Evolutionary conservation across 2,113 vertebrate genomes (phyloP), one percentile per base, ranked within the genome.

Genomic region (Oncorhynchus gorbuscha): DNA sequence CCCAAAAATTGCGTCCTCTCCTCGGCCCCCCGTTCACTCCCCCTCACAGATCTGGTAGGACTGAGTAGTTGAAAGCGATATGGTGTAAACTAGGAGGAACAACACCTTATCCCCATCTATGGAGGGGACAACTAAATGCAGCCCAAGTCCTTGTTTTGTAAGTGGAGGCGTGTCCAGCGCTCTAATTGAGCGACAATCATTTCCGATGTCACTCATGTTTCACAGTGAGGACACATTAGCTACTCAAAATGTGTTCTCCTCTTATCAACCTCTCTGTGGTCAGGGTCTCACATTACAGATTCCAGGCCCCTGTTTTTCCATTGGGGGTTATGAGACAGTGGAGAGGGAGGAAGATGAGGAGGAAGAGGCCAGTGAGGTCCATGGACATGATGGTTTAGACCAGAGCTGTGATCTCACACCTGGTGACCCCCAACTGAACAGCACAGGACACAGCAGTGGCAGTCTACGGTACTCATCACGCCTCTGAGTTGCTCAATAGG

Each of bases 281-380:
- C 69, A 39, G 11, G 35, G 79, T 85, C 72, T 89, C 76, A 72
- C 81, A 28, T 92, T 89, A 79, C 89, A 93, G 91, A 86, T 77
- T 14, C 35, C 62, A 65, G 48, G 71, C 78, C 72, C 82, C 72
- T 61, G 35, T 75, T 80, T 84, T 74, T 81, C 77, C 51, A 69
- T 48, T 12, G 26, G 13, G 32, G 74, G 72, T 39, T 72, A 32
- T 78, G 51, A 86, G n/a, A 77, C 18, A 51, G 69, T 32, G 1
- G 22, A 39, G 64, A 61, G 68, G 71, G 78, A 80, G n/a, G 69
- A 73, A 9, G 28, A 28, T 3, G 20, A 74, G 5, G 70, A 79
- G 51, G 71, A 74, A 0, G 76, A 48, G 39, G 18, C 4, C 66
- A 51, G 49, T n/a, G 73, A 73, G 1, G 32, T 30, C 8, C 28